phyloP scores from a whole-genome alignment of 2,888 invertebrate species.

The Perdita meconis region DNA sequence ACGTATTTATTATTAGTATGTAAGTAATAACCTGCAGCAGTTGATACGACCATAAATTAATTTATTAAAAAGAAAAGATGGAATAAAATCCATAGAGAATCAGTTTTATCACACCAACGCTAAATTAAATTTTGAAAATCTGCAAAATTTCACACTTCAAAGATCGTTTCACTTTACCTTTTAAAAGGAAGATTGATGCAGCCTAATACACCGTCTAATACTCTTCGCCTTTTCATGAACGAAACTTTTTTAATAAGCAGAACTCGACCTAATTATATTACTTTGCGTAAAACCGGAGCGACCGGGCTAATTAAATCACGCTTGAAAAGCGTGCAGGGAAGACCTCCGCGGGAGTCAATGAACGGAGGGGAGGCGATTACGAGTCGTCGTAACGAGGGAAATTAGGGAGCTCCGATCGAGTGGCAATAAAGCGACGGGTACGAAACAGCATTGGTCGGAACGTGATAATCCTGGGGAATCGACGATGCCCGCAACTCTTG shows the following conservation, averaged over 20 bases:
- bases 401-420: slow-evolving; percentile 52
- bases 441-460: slow-evolving; percentile 34
- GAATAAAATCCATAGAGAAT: background rate
- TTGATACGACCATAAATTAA: too few species aligned
- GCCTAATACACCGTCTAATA: background rate
- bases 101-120: background rate
- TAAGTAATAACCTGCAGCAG: too few species aligned
- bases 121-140: too few species aligned
- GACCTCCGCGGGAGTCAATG: too few species aligned
- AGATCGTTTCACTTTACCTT: background rate
- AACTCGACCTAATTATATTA: background rate
- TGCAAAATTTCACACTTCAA: too few species aligned
- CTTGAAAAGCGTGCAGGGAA: background rate
- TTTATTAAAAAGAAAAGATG: too few species aligned
- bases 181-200: background rate
- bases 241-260: slow-evolving; percentile 15
- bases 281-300: background rate
- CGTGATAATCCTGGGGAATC: slow-evolving; percentile 25
- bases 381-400: slow-evolving; percentile 36
- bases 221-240: background rate
- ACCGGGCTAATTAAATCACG: slow-evolving; percentile 34
- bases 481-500: background rate
- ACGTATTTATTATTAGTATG: too few species aligned
- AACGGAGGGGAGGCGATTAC: too few species aligned
- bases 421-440: slow-evolving; percentile 36